Percentiles rank a stretch among this genome's conserved stretches.
Conservation (phyloP, 2,113 vertebrate genomes). For the Erpornis zantholeuca region DNA sequence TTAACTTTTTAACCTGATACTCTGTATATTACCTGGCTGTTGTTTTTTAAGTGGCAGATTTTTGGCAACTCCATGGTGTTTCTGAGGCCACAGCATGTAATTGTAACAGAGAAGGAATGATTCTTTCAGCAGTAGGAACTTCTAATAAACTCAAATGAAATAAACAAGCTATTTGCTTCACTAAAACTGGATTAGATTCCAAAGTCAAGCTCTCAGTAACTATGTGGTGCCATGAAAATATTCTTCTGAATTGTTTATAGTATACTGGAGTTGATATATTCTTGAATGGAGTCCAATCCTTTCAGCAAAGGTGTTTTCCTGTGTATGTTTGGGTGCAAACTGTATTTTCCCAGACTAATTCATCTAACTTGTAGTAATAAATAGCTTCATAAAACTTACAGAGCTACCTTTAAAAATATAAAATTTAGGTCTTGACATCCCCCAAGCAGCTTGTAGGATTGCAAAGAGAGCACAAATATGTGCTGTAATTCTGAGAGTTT, state of each 20-base stretch:
- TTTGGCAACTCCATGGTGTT: background rate
- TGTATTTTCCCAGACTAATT: background rate
- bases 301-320: background rate
- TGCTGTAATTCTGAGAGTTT: background rate
- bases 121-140: background rate
- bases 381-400: background rate
- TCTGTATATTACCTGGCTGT: background rate
- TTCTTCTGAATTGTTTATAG: background rate
- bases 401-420: background rate
- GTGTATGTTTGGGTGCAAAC: background rate
- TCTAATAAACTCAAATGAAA: background rate
- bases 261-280: background rate
- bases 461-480: background rate
- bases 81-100: background rate
- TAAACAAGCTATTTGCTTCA: background rate
- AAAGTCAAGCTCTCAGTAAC: background rate
- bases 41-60: background rate
- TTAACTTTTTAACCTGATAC: background rate
- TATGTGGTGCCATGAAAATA: background rate
- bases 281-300: background rate
- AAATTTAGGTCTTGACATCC: background rate
- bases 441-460: background rate
- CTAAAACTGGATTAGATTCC: background rate
- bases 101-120: background rate
- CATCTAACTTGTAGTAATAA: background rate